Evolutionary conservation across 2,797 vertebrate species (phyloP).

Genomic region (Sciurus vulgaris): DNA sequence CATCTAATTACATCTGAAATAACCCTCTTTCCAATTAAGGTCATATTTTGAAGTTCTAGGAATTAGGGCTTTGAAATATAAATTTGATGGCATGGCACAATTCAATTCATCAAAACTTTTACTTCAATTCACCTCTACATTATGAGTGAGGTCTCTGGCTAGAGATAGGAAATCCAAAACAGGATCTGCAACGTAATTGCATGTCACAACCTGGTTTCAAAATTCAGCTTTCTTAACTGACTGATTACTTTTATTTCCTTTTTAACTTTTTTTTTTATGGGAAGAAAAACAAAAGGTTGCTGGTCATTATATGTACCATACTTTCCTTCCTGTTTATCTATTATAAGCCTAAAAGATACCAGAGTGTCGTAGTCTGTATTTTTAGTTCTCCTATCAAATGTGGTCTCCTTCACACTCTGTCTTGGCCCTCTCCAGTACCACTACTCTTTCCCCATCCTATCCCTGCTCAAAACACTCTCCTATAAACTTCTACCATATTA

Average conservation of each 20-base stretch:
- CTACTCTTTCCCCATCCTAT: not conserved
- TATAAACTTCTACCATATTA: not conserved
- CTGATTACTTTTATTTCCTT: not conserved
- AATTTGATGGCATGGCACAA: not conserved
- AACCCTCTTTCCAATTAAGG: not conserved
- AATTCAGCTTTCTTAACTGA: not conserved
- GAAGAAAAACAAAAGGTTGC: too few species aligned
- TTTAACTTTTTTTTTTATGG: not conserved
- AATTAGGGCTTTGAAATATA: not conserved
- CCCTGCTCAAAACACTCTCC: not conserved
- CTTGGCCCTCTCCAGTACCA: not conserved
- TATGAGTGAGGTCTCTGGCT: not conserved
- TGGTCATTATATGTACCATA: not conserved
- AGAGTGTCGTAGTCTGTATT: not conserved
- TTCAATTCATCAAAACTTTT: not conserved
- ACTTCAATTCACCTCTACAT: not conserved
- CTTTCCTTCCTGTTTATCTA: not conserved
- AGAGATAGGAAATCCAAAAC: not conserved
- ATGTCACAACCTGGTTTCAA: not conserved
- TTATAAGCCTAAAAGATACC: not conserved
- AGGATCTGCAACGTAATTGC: not conserved
- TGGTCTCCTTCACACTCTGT: rapidly evolving
- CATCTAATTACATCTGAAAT: not conserved
- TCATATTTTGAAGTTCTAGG: not conserved
- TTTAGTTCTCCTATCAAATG: not conserved